A percentile compares a stretch with the other conserved stretches of the same genome.
phyloP scores from a whole-genome alignment of 2,888 invertebrate genomes.

The Malthinus flaveolus region DNA sequence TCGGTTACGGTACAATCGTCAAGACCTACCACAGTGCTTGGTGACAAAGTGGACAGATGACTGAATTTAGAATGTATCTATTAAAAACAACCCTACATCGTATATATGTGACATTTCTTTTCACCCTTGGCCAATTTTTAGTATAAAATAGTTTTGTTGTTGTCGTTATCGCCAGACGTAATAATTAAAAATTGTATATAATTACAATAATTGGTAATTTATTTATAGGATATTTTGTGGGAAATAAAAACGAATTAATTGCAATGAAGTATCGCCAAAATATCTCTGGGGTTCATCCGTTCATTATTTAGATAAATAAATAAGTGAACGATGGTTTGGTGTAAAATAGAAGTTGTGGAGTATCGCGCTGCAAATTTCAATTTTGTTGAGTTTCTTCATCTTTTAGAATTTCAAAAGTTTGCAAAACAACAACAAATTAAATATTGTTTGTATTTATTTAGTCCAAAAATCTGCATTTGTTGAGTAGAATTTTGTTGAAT shows the following conservation, averaged over 20 bases:
- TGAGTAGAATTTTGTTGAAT: too few relatives aligned
- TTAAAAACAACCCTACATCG: conserved; percentile 35
- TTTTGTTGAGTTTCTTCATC: too few relatives aligned
- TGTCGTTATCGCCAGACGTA: not conserved
- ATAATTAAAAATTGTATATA: conserved; percentile 2
- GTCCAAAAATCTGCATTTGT: too few relatives aligned
- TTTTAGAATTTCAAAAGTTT: too few relatives aligned
- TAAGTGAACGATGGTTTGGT: too few relatives aligned
- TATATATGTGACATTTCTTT: conserved; percentile 8
- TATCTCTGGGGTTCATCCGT: too few relatives aligned
- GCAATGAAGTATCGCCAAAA: not conserved
- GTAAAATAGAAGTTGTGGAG: too few relatives aligned
- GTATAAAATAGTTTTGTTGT: not conserved
- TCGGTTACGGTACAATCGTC: conserved; percentile 40
- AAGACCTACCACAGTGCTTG: conserved; percentile 52
- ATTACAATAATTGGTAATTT: conserved; percentile 1
- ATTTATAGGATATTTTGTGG: not conserved
- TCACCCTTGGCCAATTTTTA: conserved; percentile 2
- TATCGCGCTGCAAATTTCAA: too few relatives aligned
- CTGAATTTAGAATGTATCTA: conserved; percentile 45
- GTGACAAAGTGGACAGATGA: conserved; percentile 56
- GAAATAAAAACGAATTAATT: conserved; percentile 1
- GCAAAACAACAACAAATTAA: too few relatives aligned
- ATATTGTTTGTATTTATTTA: too few relatives aligned
- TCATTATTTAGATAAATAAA: too few relatives aligned